A percentile compares a stretch with the other conserved stretches of the same genome.
These are phyloP conservation scores for Eumacrocentrus americanus DNA, from an alignment of 2,888 invertebrate genomes.

Conservation along the genomic window DNA sequence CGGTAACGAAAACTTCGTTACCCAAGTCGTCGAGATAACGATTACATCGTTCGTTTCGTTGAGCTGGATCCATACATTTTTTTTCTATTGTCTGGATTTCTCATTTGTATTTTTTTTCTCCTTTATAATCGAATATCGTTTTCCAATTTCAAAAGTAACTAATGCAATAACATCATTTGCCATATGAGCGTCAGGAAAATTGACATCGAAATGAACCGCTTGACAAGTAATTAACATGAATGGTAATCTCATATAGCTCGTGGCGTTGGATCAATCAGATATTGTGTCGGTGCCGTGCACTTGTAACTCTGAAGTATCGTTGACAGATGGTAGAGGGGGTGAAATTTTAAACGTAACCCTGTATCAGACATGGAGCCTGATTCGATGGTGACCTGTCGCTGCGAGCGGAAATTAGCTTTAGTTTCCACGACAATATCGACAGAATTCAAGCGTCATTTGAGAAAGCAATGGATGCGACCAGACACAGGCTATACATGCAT, in stretches of 20 bases:
- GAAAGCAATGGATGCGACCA: neutral
- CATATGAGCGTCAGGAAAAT: too few relatives aligned
- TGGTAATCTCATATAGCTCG: too few relatives aligned
- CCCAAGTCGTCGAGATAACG: slow-evolving; percentile 25
- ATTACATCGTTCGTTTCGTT: slow-evolving; percentile 20
- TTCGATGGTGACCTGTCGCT: neutral
- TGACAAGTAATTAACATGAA: too few relatives aligned
- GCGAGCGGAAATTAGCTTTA: neutral
- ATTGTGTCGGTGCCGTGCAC: too few relatives aligned
- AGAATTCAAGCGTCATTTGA: slow-evolving; percentile 20
- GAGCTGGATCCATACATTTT: slow-evolving; percentile 27
- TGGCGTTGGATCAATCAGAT: too few relatives aligned
- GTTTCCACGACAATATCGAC: too few relatives aligned
- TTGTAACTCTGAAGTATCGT: too few relatives aligned
- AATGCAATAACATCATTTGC: neutral
- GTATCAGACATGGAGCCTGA: neutral
- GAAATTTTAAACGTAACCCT: neutral
- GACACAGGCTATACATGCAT: neutral
- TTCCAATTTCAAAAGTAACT: neutral
- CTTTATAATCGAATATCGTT: neutral
- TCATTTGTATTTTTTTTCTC: neutral
- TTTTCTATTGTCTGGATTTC: neutral
- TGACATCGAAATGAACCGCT: too few relatives aligned
- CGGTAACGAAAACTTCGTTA: slow-evolving; percentile 28
- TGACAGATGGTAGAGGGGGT: neutral